A percentile compares a stretch with the other conserved stretches of the same genome.
These are phyloP conservation scores for Melanotaenia duboulayi DNA, from an alignment of 2,113 vertebrate species.

Conservation along the genomic window DNA sequence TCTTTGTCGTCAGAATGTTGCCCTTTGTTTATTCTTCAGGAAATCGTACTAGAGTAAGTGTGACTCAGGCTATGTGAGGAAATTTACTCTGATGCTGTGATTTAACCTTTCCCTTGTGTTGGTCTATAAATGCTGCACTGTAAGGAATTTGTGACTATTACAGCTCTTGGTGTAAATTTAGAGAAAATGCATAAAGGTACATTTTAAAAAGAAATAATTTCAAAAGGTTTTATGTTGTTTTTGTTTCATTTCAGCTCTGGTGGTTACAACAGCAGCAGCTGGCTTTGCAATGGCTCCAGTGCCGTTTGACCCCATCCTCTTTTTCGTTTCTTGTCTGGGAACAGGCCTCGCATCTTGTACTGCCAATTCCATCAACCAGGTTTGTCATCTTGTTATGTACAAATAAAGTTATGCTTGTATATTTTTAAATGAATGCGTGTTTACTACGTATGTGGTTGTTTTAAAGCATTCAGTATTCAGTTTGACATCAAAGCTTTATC, in stretches of 20 bases:
- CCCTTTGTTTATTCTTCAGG: too few relatives aligned
- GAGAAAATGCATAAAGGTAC: not conserved
- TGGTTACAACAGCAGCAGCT: conserved; percentile 91
- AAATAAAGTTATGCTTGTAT: too few relatives aligned
- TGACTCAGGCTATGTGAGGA: too few relatives aligned
- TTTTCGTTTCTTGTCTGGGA: conserved; percentile 88
- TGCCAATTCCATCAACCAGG: conserved; percentile 98
- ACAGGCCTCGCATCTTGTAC: conserved; percentile 92
- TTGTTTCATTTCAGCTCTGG: conserved; percentile 85
- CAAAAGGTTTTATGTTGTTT: not conserved
- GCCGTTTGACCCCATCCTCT: conserved; percentile 88
- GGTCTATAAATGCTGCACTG: too few relatives aligned
- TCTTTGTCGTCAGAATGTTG: too few relatives aligned
- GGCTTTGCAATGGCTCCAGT: conserved; percentile 94
- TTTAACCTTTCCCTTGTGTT: too few relatives aligned
- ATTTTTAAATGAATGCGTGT: too few relatives aligned
- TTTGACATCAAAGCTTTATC: not conserved
- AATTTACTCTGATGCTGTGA: too few relatives aligned
- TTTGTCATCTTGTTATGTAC: conserved; percentile 76
- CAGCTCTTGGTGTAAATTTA: too few relatives aligned
- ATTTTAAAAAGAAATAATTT: not conserved
- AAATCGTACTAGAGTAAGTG: too few relatives aligned
- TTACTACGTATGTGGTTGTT: too few relatives aligned
- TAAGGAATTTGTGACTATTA: too few relatives aligned
- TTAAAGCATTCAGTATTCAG: not conserved